A percentile compares a stretch with the other conserved stretches of the same genome.
Evolutionary conservation across 2,797 vertebrate genomes (phyloP).

Genomic region (Harpagifer antarcticus): DNA sequence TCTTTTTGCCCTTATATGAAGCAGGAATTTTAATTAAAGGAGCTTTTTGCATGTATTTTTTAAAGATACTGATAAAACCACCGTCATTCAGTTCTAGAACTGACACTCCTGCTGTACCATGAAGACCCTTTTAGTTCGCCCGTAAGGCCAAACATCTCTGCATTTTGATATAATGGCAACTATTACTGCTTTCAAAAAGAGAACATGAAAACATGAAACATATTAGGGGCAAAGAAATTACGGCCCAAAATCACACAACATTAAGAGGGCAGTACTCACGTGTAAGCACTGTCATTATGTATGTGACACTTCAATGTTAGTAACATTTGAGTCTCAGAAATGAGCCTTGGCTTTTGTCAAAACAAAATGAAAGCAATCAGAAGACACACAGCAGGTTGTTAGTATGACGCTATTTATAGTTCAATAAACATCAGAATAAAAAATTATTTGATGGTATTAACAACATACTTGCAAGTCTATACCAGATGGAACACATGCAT

Average conservation of each 20-base stretch:
- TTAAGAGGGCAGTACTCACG: neutral
- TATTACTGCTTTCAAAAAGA: neutral
- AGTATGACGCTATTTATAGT: neutral
- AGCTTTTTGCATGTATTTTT: too few species aligned
- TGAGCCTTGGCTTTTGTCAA: conserved; percentile 2
- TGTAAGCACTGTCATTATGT: conserved; percentile 41
- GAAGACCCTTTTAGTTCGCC: neutral
- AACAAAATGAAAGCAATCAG: conserved; percentile 9
- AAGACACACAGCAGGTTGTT: conserved; percentile 7
- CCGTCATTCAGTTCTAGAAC: too few species aligned
- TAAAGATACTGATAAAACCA: too few species aligned
- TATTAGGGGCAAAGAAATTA: neutral
- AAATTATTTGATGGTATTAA: neutral
- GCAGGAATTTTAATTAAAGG: too few species aligned
- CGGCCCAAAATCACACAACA: neutral
- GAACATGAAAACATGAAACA: conserved; percentile 19
- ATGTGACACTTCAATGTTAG: conserved; percentile 22
- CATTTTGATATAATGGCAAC: conserved; percentile 6
- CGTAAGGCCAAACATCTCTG: neutral
- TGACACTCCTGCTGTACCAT: neutral
- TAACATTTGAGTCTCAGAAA: conserved; percentile 21
- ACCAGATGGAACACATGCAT: neutral
- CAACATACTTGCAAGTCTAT: neutral
- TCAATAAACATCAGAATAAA: neutral
- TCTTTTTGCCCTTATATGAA: too few species aligned